A percentile compares a stretch with the other conserved stretches of the same genome.
phyloP scores from a whole-genome alignment of 30 jellyfish, hydroid and myxozoan genomes.

The Hydractinia symbiolongicarpus region DNA sequence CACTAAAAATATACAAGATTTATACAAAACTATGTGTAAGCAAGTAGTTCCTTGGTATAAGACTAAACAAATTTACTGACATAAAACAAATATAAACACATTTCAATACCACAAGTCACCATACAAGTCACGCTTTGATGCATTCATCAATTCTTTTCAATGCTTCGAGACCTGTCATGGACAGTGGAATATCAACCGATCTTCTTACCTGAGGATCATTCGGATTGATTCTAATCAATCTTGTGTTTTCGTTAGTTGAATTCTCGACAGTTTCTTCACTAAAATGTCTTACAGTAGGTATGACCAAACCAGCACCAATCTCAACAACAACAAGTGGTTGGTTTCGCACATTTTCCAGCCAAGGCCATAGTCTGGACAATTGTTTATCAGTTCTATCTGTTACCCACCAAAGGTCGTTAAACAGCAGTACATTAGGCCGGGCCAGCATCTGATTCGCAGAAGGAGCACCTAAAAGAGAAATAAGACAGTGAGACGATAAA shows the following conservation, averaged over 20 bases:
- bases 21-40: too few relatives aligned
- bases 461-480: conserved; percentile 5
- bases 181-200: conserved; percentile 33
- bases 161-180: conserved; percentile 64
- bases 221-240: conserved; percentile 61
- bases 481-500: too few relatives aligned
- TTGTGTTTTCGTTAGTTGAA: conserved; percentile 14
- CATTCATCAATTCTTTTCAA: conserved; percentile 36
- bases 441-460: conserved; percentile 33
- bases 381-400: conserved; percentile 39
- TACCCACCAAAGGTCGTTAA: conserved; percentile 50
- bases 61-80: too few relatives aligned
- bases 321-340: conserved; percentile 49
- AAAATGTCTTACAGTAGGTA: conserved; percentile 58
- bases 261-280: conserved; percentile 36
- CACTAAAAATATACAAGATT: too few relatives aligned
- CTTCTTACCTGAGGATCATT: conserved; percentile 47
- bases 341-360: not conserved
- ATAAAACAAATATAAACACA: too few relatives aligned
- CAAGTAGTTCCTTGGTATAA: too few relatives aligned
- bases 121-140: not conserved
- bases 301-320: conserved; percentile 77
- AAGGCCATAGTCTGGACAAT: conserved; percentile 19
- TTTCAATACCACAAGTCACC: too few relatives aligned
- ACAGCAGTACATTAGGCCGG: conserved; percentile 64